Evolutionary conservation across 1,140 invertebrate species (phyloP).

Genomic region (Ectropis grisescens): DNA sequence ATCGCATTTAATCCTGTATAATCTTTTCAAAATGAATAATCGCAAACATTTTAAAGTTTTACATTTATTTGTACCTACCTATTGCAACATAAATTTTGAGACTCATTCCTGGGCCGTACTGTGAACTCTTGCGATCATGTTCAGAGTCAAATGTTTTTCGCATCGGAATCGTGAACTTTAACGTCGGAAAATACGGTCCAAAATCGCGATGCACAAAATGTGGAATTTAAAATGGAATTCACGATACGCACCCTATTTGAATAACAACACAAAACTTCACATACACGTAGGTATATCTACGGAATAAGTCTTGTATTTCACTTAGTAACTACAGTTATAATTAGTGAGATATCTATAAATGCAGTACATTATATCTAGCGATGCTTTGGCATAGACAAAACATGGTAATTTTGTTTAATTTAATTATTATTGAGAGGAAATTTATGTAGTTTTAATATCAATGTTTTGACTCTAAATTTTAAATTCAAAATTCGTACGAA

Average conservation of each 20-base stretch:
- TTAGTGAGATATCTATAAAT: conserved; percentile 70
- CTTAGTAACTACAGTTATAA: conserved; percentile 56
- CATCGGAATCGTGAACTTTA: too few species aligned
- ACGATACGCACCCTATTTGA: too few species aligned
- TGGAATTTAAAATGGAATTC: too few species aligned
- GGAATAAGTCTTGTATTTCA: conserved; percentile 64
- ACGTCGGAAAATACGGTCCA: too few species aligned
- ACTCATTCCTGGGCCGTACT: too few species aligned
- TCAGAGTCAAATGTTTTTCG: too few species aligned
- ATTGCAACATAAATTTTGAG: conserved; percentile 32
- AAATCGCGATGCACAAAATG: too few species aligned
- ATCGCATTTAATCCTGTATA: too few species aligned
- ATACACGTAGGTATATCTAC: conserved; percentile 37
- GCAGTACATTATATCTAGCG: conserved; percentile 70
- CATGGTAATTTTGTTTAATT: conserved; percentile 45
- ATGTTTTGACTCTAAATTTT: too few species aligned
- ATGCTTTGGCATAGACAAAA: conserved; percentile 71
- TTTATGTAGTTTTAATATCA: conserved; percentile 28
- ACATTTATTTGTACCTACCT: background rate
- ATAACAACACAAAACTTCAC: too few species aligned
- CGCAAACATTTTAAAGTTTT: background rate
- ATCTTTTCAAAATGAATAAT: background rate
- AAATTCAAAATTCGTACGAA: too few species aligned
- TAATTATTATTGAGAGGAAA: conserved; percentile 17
- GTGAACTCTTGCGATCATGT: too few species aligned